A percentile compares a stretch with the other conserved stretches of the same genome.
Evolutionary conservation across 2,888 invertebrate genomes (phyloP).

Genomic region (Anagyrus pseudococci): DNA sequence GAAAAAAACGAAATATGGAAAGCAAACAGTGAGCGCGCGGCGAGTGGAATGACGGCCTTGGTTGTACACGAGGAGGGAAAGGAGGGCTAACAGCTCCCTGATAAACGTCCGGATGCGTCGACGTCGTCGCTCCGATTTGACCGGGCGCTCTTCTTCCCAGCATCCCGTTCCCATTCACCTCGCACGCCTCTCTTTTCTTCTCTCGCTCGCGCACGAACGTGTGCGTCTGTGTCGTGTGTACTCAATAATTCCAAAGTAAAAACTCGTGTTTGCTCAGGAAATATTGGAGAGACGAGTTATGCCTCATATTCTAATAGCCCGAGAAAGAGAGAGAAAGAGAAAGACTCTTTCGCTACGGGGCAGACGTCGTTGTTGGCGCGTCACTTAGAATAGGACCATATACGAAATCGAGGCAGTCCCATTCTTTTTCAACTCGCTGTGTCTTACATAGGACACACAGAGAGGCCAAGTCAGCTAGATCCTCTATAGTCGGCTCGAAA

Average conservation of each 20-base stretch:
- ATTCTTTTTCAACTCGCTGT: too few species aligned
- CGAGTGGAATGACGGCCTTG: not conserved
- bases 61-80: not conserved
- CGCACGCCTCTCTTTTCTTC: too few species aligned
- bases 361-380: not conserved
- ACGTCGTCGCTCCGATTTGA: slow-evolving; percentile 17
- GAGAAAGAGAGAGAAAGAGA: too few species aligned
- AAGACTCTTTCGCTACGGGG: too few species aligned
- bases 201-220: not conserved
- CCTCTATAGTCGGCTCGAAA: not conserved
- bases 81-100: slow-evolving; percentile 7
- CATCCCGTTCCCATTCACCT: too few species aligned
- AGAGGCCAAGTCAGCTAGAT: too few species aligned
- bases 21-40: slow-evolving; percentile 25
- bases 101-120: slow-evolving; percentile 39
- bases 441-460: too few species aligned
- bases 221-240: slow-evolving; percentile 4
- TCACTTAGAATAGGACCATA: not conserved
- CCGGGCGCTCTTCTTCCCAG: slow-evolving; percentile 6
- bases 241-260: slow-evolving; percentile 26
- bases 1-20: slow-evolving; percentile 38
- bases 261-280: slow-evolving; percentile 24
- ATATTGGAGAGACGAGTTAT: slow-evolving; percentile 17
- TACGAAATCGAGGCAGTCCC: not conserved
- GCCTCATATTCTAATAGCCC: slow-evolving; percentile 12